Evolutionary conservation across 1,140 invertebrate genomes (phyloP), one percentile per base, ranked within the genome.

Genomic region (Eupeodes corollae): DNA sequence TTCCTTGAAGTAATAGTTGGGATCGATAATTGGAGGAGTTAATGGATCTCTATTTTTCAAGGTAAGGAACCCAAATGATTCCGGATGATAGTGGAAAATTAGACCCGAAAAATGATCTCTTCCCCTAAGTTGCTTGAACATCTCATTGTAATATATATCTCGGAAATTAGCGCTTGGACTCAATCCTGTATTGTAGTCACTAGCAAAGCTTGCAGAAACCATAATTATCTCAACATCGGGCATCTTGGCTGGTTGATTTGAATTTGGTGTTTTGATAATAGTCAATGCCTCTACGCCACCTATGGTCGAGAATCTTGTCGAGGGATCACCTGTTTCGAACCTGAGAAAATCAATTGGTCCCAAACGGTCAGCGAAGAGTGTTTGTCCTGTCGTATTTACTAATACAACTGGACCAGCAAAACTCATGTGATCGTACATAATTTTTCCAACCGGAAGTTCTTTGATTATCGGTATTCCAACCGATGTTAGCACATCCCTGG

Each of bases 61-160:
- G 51, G 71, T 74, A 3, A 91, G 50, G 15, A 73, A 73, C 2
- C 88, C 88, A 45, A 76, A 70, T 1, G 83, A 86, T 61, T 82
- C 77, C 0, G 89, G 87, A 61, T 83, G 74, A 21, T 86, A 88
- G 71, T 1, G 87, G 60, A 67, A 88, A 53, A 83, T 66, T 6
- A 86, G 65, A 11, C 83, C 70, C 0, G 78, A 76, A 59, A 78
- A 86, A 10, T 74, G 76, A 52, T 84, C 77, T 13, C 67, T 56
- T 8, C 8, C 19, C 73, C 16, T 83, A 69, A 2, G 75, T 72
- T 14, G 72, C 31, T 63, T 66, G 56, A 72, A 81, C 34, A 79
- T 64, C 0, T 67, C 58, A 26, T 79, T 57, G 52, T 80, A 83
- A 12, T 82, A 49, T 35, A 75, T 74, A 12, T 79, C 70, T 0